These are phyloP conservation scores for Pogona vitticeps DNA, from an alignment of 2,113 vertebrate species.

Conservation along the genomic window DNA sequence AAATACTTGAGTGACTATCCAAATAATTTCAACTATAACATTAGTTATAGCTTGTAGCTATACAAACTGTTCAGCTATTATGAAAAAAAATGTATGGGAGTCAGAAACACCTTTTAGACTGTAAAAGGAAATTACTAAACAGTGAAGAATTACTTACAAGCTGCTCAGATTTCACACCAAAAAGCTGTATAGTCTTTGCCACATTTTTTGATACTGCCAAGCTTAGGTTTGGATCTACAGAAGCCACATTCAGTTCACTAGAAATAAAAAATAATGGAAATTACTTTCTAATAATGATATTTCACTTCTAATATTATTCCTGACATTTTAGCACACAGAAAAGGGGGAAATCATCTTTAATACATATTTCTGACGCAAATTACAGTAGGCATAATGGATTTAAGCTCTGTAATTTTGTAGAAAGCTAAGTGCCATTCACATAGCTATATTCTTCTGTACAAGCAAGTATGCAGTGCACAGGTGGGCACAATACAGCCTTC, in stretches of 20 bases:
- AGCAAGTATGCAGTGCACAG: not conserved
- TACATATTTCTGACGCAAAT: not conserved
- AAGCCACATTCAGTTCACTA: conserved; percentile 95
- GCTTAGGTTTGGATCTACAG: conserved; percentile 88
- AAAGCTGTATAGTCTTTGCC: conserved; percentile 94
- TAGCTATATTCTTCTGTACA: not conserved
- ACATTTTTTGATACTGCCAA: conserved; percentile 93
- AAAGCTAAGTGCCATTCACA: no score
- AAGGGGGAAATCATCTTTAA: conserved; percentile 27
- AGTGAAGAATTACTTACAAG: conserved; percentile 82
- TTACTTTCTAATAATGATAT: conserved; percentile 37
- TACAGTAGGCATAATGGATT: conserved; percentile 27
- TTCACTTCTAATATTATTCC: conserved; percentile 22
- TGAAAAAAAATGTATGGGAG: not conserved
- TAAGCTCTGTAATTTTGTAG: conserved; percentile 29
- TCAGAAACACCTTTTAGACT: not conserved
- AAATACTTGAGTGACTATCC: not conserved
- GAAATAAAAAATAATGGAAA: conserved; percentile 56
- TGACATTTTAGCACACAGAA: conserved; percentile 12
- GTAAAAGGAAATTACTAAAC: conserved; percentile 17
- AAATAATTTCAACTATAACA: conserved; percentile 26
- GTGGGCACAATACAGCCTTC: no score
- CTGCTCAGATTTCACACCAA: conserved; percentile 95
- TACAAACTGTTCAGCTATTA: not conserved
- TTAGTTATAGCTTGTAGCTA: conserved; percentile 18